These are phyloP conservation scores for Carcinoscorpius rotundicauda DNA, from an alignment of 1,140 invertebrate genomes.

Conservation along the genomic window DNA sequence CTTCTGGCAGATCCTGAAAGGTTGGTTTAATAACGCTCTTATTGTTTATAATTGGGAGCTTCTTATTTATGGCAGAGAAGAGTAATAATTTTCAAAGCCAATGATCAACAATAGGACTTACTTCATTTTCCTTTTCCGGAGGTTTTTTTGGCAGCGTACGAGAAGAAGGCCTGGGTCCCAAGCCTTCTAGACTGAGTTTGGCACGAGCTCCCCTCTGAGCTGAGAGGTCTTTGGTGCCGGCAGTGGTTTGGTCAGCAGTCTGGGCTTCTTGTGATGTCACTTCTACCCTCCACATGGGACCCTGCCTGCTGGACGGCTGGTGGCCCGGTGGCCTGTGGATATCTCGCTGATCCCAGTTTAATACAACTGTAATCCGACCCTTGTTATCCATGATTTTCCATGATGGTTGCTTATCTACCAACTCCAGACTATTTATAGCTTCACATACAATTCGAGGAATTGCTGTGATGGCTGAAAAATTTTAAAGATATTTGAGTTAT, in stretches of 20 bases:
- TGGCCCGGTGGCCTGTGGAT: slow-evolving; percentile 23
- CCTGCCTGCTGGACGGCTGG: neutral
- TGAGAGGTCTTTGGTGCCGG: neutral
- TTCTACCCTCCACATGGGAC: slow-evolving; percentile 20
- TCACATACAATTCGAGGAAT: slow-evolving; percentile 94
- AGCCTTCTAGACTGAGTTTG: slow-evolving; percentile 23
- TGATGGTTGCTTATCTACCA: slow-evolving; percentile 86
- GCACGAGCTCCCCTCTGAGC: slow-evolving; percentile 16
- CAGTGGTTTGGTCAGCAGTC: neutral
- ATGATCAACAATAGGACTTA: slow-evolving; percentile 70
- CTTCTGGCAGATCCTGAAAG: slow-evolving; percentile 52
- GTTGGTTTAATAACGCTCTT: too few relatives aligned
- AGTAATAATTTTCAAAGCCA: slow-evolving; percentile 23
- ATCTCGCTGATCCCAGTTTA: slow-evolving; percentile 69
- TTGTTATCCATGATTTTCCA: slow-evolving; percentile 97
- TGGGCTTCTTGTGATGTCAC: slow-evolving; percentile 18
- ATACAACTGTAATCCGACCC: slow-evolving; percentile 79
- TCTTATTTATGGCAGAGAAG: too few relatives aligned
- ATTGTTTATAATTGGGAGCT: too few relatives aligned
- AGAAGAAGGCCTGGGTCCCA: slow-evolving; percentile 16
- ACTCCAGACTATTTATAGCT: slow-evolving; percentile 80
- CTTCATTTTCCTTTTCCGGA: too few relatives aligned
- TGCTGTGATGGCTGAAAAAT: slow-evolving; percentile 62
- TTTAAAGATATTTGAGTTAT: too few relatives aligned
- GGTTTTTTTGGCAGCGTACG: slow-evolving; percentile 15